phyloP scores from a whole-genome alignment of 2,888 invertebrate species.

The Ophioninae sp. region DNA sequence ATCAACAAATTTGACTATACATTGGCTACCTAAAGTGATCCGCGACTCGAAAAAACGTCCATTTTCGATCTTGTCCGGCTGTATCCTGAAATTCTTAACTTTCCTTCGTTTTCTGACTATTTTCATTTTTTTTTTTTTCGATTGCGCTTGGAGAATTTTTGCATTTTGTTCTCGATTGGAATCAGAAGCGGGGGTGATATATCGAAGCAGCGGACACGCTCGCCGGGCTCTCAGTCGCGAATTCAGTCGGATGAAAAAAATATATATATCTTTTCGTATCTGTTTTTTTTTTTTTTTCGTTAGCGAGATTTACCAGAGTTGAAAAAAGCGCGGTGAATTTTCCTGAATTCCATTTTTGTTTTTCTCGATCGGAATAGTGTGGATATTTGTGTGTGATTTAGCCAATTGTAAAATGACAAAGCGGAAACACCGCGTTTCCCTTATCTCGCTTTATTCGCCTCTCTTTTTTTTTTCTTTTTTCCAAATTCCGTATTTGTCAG shows the following conservation, averaged over 20 bases:
- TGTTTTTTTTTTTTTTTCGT: neutral
- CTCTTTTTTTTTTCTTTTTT: neutral
- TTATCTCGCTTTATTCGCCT: slow-evolving; percentile 9
- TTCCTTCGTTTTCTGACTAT: slow-evolving; percentile 9
- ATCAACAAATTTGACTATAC: slow-evolving; percentile 57
- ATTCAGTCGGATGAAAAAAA: slow-evolving; percentile 25
- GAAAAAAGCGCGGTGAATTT: slow-evolving; percentile 18
- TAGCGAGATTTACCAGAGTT: slow-evolving; percentile 31
- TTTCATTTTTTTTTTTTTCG: slow-evolving; percentile 16
- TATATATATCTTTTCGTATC: slow-evolving; percentile 1
- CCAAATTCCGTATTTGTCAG: slow-evolving; percentile 14
- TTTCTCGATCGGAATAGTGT: slow-evolving; percentile 35
- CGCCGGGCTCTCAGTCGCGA: slow-evolving; percentile 57
- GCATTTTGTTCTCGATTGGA: slow-evolving; percentile 4
- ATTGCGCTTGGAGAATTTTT: slow-evolving; percentile 8
- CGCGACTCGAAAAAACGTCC: slow-evolving; percentile 34
- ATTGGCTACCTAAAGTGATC: slow-evolving; percentile 62
- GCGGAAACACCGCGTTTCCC: slow-evolving; percentile 48
- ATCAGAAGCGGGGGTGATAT: neutral
- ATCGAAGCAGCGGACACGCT: slow-evolving; percentile 48
- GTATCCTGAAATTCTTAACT: neutral
- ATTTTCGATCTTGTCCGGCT: slow-evolving; percentile 18
- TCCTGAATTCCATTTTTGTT: slow-evolving; percentile 6
- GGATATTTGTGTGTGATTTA: slow-evolving; percentile 41
- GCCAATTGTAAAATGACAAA: slow-evolving; percentile 52